Evolutionary conservation across 2,797 vertebrate genomes (phyloP), one percentile per base, ranked within the genome.

Genomic region (Aselliscus stoliczkanus): DNA sequence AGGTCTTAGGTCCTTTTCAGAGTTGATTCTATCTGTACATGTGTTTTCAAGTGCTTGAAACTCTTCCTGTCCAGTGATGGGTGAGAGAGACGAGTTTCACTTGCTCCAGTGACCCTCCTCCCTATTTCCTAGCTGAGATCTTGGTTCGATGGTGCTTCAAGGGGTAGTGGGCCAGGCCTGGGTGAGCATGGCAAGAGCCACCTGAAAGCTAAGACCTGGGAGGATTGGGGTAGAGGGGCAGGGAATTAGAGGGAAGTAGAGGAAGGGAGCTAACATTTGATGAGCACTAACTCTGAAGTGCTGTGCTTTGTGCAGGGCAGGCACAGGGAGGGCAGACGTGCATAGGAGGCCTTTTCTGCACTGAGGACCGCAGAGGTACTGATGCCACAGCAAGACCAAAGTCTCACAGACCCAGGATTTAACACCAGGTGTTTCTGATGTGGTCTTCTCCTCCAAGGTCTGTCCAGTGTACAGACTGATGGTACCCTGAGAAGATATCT

Each of bases 231-330:
- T 37, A 27, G 12, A 11, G 21, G 4, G 44, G 25, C 1, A 23
- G 21, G 11, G 31, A 37, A n/a, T 27, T 21, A 21, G 21, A 58
- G 29, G 50, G 12, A 50, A 17, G 47, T 20, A 12, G 18, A 37
- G 64, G 52, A n/a, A 72, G 60, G n/a, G 5, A 54, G 47, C 42
- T 58, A 17, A n/a, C 14, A 2, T 76, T 56, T 47, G 75, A 25
- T 64, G 50, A 84, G 81, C 11, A 29, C 75, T 56, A 21, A 31
- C 15, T 60, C 14, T 2, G 17, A 34, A 25, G 44, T 58, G 60
- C 72, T 60, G 72, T 54, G 27, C 20, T 3, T 37, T 0, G 0
- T 39, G 75, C 9, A 1, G 0, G 42, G 67, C 17, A 8, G 42
- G 34, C 10, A 27, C 12, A 9, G 17, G 62, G 27, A 44, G 5